A percentile compares a stretch with the other conserved stretches of the same genome.
Evolutionary conservation across 2,797 vertebrate species (phyloP).

Genomic region (Sebastes taczanowskii): DNA sequence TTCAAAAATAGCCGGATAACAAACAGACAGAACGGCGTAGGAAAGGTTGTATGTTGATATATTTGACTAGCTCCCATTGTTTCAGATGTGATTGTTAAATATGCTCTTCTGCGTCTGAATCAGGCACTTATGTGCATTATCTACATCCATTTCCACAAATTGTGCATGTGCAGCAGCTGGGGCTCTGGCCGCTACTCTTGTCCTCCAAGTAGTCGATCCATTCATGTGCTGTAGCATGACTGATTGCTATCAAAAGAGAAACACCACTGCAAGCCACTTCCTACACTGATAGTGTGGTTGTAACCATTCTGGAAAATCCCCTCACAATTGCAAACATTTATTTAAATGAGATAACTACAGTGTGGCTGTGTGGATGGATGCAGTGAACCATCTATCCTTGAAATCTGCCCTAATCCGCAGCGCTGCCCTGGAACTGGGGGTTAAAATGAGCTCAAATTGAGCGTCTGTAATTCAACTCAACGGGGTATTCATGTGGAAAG

Average conservation of each 20-base stretch:
- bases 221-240: conserved; percentile 35
- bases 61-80: conserved; percentile 54
- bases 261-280: conserved; percentile 47
- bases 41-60: conserved; percentile 35
- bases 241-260: conserved; percentile 57
- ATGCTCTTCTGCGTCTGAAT: conserved; percentile 11
- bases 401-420: conserved; percentile 61
- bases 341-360: conserved; percentile 36
- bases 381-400: conserved; percentile 49
- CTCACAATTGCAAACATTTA: conserved; percentile 15
- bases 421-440: conserved; percentile 19
- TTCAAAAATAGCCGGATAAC: conserved; percentile 37
- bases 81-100: conserved; percentile 41
- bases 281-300: conserved; percentile 37
- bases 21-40: background rate
- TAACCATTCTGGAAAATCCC: conserved; percentile 45
- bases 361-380: conserved; percentile 10
- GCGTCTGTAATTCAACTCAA: conserved; percentile 74
- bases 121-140: conserved; percentile 51
- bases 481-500: conserved; percentile 69
- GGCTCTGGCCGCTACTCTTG: conserved; percentile 38
- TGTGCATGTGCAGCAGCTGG: conserved; percentile 62
- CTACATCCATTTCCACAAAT: conserved; percentile 78
- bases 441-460: conserved; percentile 76
- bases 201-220: conserved; percentile 35